Conservation (phyloP, 2,888 invertebrate genomes). For the Polylopha cassiicola region DNA sequence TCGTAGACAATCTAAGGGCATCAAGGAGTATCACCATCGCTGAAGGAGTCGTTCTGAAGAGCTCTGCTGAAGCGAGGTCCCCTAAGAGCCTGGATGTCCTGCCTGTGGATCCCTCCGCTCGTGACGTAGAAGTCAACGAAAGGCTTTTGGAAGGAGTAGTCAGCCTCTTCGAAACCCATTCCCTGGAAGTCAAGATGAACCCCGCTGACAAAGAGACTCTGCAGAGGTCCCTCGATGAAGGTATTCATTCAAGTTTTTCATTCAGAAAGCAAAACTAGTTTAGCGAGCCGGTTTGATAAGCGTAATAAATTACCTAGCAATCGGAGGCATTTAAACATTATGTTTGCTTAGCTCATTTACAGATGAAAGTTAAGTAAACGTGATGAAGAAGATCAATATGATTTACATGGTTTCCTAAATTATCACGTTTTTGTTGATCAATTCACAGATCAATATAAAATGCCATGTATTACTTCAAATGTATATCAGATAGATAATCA, state of each 20-base stretch:
- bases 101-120: slow-evolving; percentile 83
- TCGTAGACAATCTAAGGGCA: slow-evolving; percentile 77
- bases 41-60: slow-evolving; percentile 79
- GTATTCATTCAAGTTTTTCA: slow-evolving; percentile 60
- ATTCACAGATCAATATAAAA: too few species aligned
- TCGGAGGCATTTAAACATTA: background rate
- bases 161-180: slow-evolving; percentile 86
- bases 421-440: too few species aligned
- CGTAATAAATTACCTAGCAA: slow-evolving; percentile 13
- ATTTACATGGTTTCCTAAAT: too few species aligned
- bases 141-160: slow-evolving; percentile 85
- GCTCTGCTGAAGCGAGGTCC: slow-evolving; percentile 62
- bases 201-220: slow-evolving; percentile 83
- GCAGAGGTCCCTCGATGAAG: slow-evolving; percentile 89
- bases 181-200: slow-evolving; percentile 88
- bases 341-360: too few species aligned
- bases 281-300: slow-evolving; percentile 2
- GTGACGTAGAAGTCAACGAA: slow-evolving; percentile 84
- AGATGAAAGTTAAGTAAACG: too few species aligned
- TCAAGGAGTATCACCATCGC: slow-evolving; percentile 74
- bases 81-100: slow-evolving; percentile 80
- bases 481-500: background rate
- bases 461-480: too few species aligned
- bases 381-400: too few species aligned
- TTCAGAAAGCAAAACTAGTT: slow-evolving; percentile 10